phyloP scores from a whole-genome alignment of 2,797 vertebrate genomes.

The Margarornis squamiger region DNA sequence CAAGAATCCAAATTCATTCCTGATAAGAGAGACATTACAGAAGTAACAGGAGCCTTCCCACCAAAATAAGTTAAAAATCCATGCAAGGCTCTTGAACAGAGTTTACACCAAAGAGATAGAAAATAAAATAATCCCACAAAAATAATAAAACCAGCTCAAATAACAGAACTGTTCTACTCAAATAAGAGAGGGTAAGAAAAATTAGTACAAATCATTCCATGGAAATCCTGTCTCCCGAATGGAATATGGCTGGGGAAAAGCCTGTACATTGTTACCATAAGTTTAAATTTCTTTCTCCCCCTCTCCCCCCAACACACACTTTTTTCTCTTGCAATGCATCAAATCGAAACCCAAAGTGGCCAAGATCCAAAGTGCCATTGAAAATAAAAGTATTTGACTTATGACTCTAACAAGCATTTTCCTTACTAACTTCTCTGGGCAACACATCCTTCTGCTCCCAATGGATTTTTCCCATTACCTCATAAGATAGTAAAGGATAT shows the following conservation, averaged over 20 bases:
- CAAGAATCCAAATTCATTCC: background rate
- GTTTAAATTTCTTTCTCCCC: background rate
- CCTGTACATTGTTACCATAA: accelerated
- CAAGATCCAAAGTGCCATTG: accelerated
- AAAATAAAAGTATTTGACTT: background rate
- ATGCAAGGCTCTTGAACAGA: background rate
- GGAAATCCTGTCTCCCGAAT: background rate
- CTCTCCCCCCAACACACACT: too few relatives aligned
- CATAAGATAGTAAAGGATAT: background rate
- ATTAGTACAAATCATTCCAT: background rate
- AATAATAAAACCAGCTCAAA: background rate
- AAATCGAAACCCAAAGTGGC: background rate
- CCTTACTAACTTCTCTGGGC: background rate
- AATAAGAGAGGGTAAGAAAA: background rate
- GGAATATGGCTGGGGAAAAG: background rate
- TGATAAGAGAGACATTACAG: background rate
- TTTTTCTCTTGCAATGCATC: background rate
- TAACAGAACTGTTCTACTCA: background rate
- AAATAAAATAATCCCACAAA: background rate
- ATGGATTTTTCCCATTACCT: background rate
- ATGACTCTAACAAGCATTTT: background rate
- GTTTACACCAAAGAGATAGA: background rate
- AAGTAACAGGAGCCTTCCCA: background rate
- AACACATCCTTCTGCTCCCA: background rate
- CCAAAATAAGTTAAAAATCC: background rate